Evolutionary conservation across 2,888 invertebrate genomes (phyloP), one percentile per base, ranked within the genome.

Genomic region (Eupelmus urozonus): DNA sequence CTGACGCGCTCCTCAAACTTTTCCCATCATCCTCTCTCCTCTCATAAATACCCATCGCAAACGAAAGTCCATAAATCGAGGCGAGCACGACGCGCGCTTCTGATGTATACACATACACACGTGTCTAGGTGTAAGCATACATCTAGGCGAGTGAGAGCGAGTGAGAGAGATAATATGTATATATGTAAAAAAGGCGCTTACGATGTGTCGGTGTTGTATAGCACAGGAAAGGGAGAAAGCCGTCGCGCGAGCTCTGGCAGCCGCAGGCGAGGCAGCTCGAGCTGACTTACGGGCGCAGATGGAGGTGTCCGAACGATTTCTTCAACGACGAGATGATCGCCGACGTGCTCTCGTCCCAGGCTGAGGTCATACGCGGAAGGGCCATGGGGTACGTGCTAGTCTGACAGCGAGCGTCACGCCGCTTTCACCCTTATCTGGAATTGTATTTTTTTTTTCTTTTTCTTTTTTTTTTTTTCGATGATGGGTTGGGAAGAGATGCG

Each of bases 251-350:
- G 0, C 85, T 89, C 45, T 90, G 89, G 81, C 80, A 78, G 76
- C 94, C 95, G 1, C 92, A 93, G 84, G 93, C 93, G 83, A 91
- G 95, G 75, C 95, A 96, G 7, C 90, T 96, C 57, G 93, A 95
- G 69, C 91, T 96, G 69, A 95, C 96, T 13, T 95, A 95, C 27
- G 96, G 96, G 5, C 92, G 95, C 53, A 93, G 93, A 85, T 96
- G 96, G 96, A 92, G 93, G 85, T 93, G 94, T 65, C 96, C 97
- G 2, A 94, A 96, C 86, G 96, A 96, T 85, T 95, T 96, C 57
- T 97, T 96, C 92, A 95, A 96, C 81, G 97, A 98, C 83, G 94
- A 96, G 85, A 94, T 95, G 90, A 96, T 98, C 76, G 95, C 95
- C 20, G 95, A 97, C 87, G 95, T 96, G 0, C 91, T 98, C 81